A percentile compares a stretch with the other conserved stretches of the same genome.
Conservation (phyloP, 2,888 invertebrate genomes). For the Brachynemurus nebulosus region DNA sequence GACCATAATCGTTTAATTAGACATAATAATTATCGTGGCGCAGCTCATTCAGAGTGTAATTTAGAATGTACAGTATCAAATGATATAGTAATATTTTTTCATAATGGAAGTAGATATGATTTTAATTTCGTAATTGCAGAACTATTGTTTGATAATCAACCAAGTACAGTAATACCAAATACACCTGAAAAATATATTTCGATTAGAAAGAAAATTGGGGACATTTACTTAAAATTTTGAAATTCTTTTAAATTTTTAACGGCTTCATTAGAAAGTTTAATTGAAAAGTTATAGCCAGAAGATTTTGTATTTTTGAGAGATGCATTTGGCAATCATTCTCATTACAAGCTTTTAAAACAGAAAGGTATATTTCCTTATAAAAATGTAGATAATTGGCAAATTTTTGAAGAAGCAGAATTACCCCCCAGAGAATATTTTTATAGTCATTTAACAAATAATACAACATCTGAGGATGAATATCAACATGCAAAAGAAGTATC, state of each 20-base stretch:
- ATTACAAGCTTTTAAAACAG: constrained; percentile 13
- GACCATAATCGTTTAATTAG: constrained; percentile 15
- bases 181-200: constrained; percentile 21
- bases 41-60: constrained; percentile 17
- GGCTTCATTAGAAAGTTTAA: constrained; percentile 15
- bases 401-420: constrained; percentile 12
- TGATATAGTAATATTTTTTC: constrained; percentile 18
- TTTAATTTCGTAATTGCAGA: constrained; percentile 16
- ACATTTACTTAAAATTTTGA: constrained; percentile 13
- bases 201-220: constrained; percentile 12
- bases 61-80: constrained; percentile 16
- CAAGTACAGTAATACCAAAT: constrained; percentile 15
- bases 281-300: constrained; percentile 10
- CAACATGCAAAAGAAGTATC: constrained; percentile 21
- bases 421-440: constrained; percentile 16
- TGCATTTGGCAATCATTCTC: neutral
- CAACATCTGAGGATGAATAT: constrained; percentile 16
- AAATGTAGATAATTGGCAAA: constrained; percentile 14
- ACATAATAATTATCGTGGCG: constrained; percentile 12
- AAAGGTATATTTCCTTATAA: constrained; percentile 23
- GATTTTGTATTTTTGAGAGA: constrained; percentile 7
- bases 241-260: constrained; percentile 18
- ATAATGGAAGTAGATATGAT: constrained; percentile 16
- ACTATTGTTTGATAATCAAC: constrained; percentile 7
- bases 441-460: constrained; percentile 14